Evolutionary conservation across 2,113 vertebrate species (phyloP), one percentile per base, ranked within the genome.

Genomic region (Boulengerochromis microlepis): DNA sequence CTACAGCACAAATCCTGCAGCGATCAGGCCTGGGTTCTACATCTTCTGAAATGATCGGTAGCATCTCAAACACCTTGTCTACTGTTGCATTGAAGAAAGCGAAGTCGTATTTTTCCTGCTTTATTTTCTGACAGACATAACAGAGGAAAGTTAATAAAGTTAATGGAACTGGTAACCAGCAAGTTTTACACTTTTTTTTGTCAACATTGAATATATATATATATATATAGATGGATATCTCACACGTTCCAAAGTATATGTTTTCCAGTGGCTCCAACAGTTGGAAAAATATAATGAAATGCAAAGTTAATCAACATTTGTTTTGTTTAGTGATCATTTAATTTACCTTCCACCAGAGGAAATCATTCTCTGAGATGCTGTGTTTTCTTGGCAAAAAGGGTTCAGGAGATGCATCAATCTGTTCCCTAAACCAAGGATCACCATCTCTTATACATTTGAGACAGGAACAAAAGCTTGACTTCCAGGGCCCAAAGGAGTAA

Each of bases 1-100:
- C 97, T 0, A 99, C 97, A 0, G 98, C 97, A 0, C 98, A 99
- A 6, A 95, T 96, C 81, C 97, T 92, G 93, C 97, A 98, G 3
- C 85, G 87, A 7, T 59, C 83, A 2, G 90, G 53, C 5, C 89
- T 80, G 35, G 93, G 87, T n/a, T 95, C 90, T 84, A 94, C 82
- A 86, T 96, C 53, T 0, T 93, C 90, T 4, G 97, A 95, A 1
- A 90, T 61, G 11, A 95, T 93, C 0, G 97, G 97, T 76, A 98
- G 94, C 4, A 96, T 6, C 5, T 57, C 69, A 88, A 99, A 98
- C 80, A 99, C 61, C 19, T 89, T 94, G 19, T 90, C 59, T 24
- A 98, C 76, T 10, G 96, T 96, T 24, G 87, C 26, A 0, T 50
- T 82, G 42, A 64, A 82, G 18, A 40, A 45, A 82, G 5, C 1